These are phyloP conservation scores for Drosophila affinis DNA, from an alignment of 2,888 invertebrate genomes.

Conservation along the genomic window DNA sequence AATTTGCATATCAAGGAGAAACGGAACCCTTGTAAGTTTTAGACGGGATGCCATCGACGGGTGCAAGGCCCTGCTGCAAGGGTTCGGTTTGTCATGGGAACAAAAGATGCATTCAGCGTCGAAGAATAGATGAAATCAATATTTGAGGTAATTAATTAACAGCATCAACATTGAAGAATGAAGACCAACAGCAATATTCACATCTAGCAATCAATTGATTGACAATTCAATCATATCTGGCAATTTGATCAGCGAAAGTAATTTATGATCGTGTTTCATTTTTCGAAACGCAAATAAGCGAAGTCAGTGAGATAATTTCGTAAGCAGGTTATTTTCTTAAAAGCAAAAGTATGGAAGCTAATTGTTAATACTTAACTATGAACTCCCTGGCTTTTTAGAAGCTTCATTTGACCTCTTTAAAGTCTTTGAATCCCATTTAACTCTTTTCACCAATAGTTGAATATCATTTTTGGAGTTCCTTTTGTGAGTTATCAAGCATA, in stretches of 20 bases:
- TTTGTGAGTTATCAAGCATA: no score
- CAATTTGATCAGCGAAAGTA: conserved; percentile 34
- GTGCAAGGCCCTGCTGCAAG: conserved; percentile 20
- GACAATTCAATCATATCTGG: conserved; percentile 59
- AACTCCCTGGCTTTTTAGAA: no score
- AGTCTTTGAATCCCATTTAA: no score
- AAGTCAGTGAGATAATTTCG: no score
- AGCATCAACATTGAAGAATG: conserved; percentile 48
- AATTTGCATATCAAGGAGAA: conserved; percentile 69
- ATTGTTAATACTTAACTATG: no score
- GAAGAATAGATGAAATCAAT: conserved; percentile 73
- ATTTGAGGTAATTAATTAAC: conserved; percentile 80
- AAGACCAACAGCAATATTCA: conserved; percentile 62
- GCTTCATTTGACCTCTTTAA: no score
- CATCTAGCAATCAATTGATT: conserved; percentile 71
- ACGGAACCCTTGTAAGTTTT: conserved; percentile 38
- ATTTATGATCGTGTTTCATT: background rate
- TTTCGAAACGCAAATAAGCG: no score
- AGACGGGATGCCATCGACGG: conserved; percentile 37
- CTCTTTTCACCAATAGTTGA: no score
- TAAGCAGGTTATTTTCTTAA: no score
- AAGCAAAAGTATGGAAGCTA: no score
- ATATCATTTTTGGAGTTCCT: no score
- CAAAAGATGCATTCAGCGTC: conserved; percentile 62
- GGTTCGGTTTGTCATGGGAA: conserved; percentile 75